phyloP scores from a whole-genome alignment of 2,113 vertebrate genomes.

The Petroica traversi region DNA sequence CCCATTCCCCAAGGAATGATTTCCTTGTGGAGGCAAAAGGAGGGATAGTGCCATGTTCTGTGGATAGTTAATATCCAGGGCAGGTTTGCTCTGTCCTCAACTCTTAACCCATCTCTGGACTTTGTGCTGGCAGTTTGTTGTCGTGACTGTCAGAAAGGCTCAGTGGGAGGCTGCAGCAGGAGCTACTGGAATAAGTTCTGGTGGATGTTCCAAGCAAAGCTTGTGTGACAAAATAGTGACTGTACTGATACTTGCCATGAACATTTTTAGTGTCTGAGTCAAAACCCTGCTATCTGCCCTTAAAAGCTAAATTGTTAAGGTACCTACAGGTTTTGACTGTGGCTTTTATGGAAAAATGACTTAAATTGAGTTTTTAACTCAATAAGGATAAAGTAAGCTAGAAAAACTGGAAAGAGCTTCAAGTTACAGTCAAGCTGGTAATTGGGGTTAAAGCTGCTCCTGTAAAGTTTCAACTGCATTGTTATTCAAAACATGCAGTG shows the following conservation, averaged over 20 bases:
- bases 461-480: not conserved
- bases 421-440: not conserved
- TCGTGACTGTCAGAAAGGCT: not conserved
- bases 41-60: not conserved
- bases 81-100: not conserved
- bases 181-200: not conserved
- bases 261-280: not conserved
- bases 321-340: not conserved
- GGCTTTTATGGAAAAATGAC: not conserved
- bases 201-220: not conserved
- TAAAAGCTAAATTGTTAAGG: not conserved
- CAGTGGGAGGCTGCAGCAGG: constrained; percentile 1
- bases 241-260: not conserved
- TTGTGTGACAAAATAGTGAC: not conserved
- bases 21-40: not conserved
- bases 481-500: not conserved
- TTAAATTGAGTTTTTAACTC: not conserved
- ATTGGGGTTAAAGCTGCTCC: not conserved
- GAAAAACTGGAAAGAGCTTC: not conserved
- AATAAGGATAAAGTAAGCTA: not conserved
- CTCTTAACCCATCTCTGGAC: not conserved
- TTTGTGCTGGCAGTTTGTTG: not conserved
- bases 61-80: not conserved
- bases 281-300: not conserved
- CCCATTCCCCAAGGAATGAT: not conserved